Conservation (phyloP, 2,888 invertebrate genomes). For the Euproctis similis region DNA sequence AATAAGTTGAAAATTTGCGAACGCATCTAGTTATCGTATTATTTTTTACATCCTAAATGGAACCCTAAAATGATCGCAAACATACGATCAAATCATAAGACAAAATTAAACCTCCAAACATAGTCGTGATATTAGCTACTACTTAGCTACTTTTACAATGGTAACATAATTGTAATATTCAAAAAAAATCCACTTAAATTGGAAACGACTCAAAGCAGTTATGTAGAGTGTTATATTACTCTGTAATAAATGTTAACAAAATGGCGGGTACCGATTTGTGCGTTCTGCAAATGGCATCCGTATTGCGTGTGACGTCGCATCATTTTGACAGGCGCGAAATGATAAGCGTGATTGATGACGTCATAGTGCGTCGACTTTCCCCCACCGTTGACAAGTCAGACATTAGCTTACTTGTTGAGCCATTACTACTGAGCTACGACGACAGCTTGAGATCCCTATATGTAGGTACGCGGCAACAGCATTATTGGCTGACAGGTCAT, state of each 20-base stretch:
- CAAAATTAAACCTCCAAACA: too few species aligned
- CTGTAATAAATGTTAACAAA: constrained; percentile 8
- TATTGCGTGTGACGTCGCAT: constrained; percentile 27
- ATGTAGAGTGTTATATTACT: constrained; percentile 1
- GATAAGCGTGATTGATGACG: constrained; percentile 70
- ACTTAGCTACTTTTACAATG: too few species aligned
- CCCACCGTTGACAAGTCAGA: constrained; percentile 17
- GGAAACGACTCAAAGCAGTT: constrained; percentile 2
- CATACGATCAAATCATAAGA: too few species aligned
- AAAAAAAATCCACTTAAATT: too few species aligned
- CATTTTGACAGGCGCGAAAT: constrained; percentile 29
- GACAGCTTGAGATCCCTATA: constrained; percentile 16
- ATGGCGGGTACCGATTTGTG: not conserved
- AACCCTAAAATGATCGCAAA: too few species aligned
- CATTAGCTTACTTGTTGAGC: constrained; percentile 41
- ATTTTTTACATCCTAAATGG: too few species aligned
- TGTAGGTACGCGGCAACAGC: constrained; percentile 23
- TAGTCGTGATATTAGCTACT: too few species aligned
- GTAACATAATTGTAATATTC: too few species aligned
- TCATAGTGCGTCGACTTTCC: constrained; percentile 31
- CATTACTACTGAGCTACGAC: constrained; percentile 15
- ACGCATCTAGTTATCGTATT: too few species aligned
- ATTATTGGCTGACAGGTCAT: constrained; percentile 23
- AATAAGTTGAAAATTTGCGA: too few species aligned
- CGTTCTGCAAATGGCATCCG: constrained; percentile 16